Evolutionary conservation across 2,888 invertebrate species (phyloP).

Genomic region (Thumatha senex): DNA sequence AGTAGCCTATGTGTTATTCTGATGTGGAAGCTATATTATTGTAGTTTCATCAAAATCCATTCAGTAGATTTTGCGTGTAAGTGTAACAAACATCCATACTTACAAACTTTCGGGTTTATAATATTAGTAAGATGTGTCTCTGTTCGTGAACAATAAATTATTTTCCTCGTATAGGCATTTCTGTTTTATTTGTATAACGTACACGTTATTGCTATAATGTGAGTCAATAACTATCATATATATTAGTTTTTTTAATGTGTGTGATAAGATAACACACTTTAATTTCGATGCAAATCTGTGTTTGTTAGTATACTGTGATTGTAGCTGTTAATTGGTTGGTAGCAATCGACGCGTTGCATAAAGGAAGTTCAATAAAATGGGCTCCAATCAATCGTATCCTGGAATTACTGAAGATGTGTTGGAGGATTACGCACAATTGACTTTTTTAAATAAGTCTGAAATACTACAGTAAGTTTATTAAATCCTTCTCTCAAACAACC

Average conservation of each 20-base stretch:
- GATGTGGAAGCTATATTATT: no score
- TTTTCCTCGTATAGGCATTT: slow-evolving; percentile 41
- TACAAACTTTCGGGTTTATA: no score
- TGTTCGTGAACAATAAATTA: slow-evolving; percentile 68
- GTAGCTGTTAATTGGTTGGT: not conserved
- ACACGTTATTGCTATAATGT: slow-evolving; percentile 3
- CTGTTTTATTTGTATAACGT: slow-evolving; percentile 23
- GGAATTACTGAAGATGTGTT: slow-evolving; percentile 82
- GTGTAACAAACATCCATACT: no score
- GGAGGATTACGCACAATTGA: slow-evolving; percentile 84
- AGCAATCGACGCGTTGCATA: not conserved
- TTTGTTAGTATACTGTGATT: slow-evolving; percentile 11
- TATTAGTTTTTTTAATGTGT: slow-evolving; percentile 14
- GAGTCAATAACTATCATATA: slow-evolving; percentile 8
- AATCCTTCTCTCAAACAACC: not conserved
- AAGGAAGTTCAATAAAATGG: slow-evolving; percentile 61
- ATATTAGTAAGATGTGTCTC: no score
- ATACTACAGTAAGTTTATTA: slow-evolving; percentile 84
- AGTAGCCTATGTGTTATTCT: no score
- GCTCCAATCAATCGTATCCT: slow-evolving; percentile 68
- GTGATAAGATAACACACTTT: slow-evolving; percentile 28
- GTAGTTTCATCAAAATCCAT: no score
- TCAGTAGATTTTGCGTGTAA: no score
- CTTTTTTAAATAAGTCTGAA: slow-evolving; percentile 85
- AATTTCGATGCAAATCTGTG: slow-evolving; percentile 4